Percentiles rank a stretch among this genome's conserved stretches.
Conservation (phyloP, 2,797 vertebrate species). For the Lithobates sylvaticus region DNA sequence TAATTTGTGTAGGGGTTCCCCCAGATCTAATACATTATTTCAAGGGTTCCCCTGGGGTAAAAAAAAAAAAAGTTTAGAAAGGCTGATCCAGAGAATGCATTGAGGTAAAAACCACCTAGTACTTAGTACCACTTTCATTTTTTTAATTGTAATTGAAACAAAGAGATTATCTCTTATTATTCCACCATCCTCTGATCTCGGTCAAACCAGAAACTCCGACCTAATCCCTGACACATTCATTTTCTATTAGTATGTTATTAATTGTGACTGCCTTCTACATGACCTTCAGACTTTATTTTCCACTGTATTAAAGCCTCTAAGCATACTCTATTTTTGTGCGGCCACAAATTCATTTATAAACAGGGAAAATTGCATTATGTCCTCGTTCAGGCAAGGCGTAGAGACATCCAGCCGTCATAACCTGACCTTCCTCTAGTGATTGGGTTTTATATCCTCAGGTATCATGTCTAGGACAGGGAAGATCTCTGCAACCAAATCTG, state of each 20-base stretch:
- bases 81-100: too few relatives aligned
- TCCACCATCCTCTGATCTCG: too few relatives aligned
- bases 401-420: conserved; percentile 20
- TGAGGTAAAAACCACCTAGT: too few relatives aligned
- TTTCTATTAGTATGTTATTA: neutral
- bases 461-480: conserved; percentile 2
- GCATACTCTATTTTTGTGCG: conserved; percentile 17
- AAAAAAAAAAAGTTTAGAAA: too few relatives aligned
- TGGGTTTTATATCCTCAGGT: neutral
- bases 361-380: conserved; percentile 14
- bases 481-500: neutral
- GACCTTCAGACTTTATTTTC: conserved; percentile 8
- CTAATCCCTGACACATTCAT: neutral
- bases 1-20: too few relatives aligned
- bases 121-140: too few relatives aligned
- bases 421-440: neutral
- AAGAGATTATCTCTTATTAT: too few relatives aligned
- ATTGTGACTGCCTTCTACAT: neutral
- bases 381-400: neutral
- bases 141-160: too few relatives aligned
- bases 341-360: conserved; percentile 34
- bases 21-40: too few relatives aligned
- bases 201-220: neutral
- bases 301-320: neutral
- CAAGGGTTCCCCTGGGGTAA: too few relatives aligned